A percentile compares a stretch with the other conserved stretches of the same genome.
Evolutionary conservation across 2,888 invertebrate genomes (phyloP).

Genomic region (Scaptomyza tumidula): DNA sequence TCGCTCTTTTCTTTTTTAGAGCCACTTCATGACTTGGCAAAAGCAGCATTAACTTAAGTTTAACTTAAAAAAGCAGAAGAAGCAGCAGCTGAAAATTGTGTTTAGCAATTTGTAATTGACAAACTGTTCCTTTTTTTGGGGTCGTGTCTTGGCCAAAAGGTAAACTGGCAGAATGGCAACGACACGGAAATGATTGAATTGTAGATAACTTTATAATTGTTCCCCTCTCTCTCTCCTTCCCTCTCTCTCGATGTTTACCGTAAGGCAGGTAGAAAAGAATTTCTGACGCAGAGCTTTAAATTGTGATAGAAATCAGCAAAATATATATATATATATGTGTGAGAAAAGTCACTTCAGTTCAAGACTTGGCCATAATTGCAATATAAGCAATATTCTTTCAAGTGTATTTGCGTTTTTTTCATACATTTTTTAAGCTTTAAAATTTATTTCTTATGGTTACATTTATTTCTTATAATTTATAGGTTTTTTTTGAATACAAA

Average conservation of each 20-base stretch:
- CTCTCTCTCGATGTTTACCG: neutral
- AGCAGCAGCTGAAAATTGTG: constrained; percentile 8
- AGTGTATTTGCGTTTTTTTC: no score
- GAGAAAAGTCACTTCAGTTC: no score
- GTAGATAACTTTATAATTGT: constrained; percentile 60
- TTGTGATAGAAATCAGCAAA: constrained; percentile 10
- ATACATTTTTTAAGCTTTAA: no score
- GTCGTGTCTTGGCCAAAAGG: constrained; percentile 39
- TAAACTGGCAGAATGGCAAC: constrained; percentile 40
- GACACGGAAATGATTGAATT: constrained; percentile 57
- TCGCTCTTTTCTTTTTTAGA: neutral
- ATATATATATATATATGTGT: no score
- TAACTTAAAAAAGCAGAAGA: constrained; percentile 15
- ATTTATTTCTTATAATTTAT: neutral
- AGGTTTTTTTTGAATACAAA: neutral
- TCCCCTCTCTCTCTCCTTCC: neutral
- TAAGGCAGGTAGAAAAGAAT: constrained; percentile 36
- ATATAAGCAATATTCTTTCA: no score
- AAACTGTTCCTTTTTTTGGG: constrained; percentile 45
- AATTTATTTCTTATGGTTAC: neutral
- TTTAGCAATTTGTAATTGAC: constrained; percentile 73
- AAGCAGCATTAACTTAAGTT: constrained; percentile 38
- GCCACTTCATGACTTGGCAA: constrained; percentile 63
- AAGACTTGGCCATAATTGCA: no score
- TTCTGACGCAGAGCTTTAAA: constrained; percentile 31